phyloP scores from a whole-genome alignment of 2,797 vertebrate genomes.

The Molossus molossus region DNA sequence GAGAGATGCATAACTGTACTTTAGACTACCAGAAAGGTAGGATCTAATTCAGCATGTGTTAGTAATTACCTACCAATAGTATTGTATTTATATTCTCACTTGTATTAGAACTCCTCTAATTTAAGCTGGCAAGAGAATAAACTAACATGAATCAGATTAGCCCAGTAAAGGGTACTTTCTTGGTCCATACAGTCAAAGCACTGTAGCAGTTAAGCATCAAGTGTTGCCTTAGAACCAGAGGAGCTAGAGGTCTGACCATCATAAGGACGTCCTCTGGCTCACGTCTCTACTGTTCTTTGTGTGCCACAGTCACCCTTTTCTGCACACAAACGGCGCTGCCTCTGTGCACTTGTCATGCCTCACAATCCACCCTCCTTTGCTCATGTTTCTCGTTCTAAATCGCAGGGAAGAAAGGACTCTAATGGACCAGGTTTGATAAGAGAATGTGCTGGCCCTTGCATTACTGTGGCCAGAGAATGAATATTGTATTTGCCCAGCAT shows the following conservation, averaged over 20 bases:
- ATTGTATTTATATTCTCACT: background rate
- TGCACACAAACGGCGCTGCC: background rate
- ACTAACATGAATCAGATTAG: background rate
- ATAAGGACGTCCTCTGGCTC: too few species aligned
- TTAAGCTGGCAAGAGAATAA: background rate
- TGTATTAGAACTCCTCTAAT: constrained; percentile 24
- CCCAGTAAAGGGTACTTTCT: background rate
- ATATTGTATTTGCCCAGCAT: background rate
- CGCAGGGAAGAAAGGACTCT: background rate
- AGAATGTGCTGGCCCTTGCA: background rate
- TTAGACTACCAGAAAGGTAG: background rate
- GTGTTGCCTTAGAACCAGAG: background rate
- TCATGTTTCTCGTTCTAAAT: constrained; percentile 8
- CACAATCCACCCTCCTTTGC: background rate
- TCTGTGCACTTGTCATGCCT: background rate
- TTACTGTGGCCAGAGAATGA: background rate
- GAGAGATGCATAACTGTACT: background rate
- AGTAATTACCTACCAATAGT: background rate
- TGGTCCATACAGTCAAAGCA: background rate
- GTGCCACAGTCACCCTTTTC: too few species aligned
- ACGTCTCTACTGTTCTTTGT: too few species aligned
- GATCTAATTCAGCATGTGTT: background rate
- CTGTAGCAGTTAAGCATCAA: background rate
- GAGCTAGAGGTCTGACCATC: too few species aligned
- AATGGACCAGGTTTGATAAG: background rate